phyloP scores from a whole-genome alignment of 2,113 vertebrate genomes.

The Antidorcas marsupialis region DNA sequence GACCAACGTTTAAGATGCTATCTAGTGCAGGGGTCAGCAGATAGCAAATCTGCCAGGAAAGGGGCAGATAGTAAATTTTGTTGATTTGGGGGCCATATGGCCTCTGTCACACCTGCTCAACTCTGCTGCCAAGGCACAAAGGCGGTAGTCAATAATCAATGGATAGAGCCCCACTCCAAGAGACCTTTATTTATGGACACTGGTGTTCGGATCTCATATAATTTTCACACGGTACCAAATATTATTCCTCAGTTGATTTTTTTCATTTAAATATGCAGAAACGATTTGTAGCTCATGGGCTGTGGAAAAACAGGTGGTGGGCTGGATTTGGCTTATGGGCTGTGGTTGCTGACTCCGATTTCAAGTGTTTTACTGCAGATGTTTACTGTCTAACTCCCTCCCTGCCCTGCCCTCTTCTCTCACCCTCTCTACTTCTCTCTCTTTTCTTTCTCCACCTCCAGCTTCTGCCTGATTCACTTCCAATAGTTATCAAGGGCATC shows the following conservation, averaged over 20 bases:
- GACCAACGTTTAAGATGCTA: neutral
- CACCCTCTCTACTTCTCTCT: neutral
- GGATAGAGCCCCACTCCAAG: neutral
- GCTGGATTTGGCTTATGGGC: neutral
- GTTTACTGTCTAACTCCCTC: neutral
- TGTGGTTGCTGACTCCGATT: neutral
- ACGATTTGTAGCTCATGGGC: neutral
- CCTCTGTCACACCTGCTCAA: neutral
- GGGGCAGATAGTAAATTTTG: neutral
- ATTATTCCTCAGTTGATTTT: neutral
- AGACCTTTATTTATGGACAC: neutral
- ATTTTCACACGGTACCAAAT: neutral
- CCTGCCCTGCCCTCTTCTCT: neutral
- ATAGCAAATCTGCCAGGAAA: neutral
- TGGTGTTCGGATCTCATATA: neutral
- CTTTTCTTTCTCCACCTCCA: neutral
- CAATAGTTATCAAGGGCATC: neutral
- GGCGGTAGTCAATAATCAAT: neutral
- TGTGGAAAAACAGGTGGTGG: neutral
- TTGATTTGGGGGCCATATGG: neutral
- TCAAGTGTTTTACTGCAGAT: neutral
- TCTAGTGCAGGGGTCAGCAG: neutral
- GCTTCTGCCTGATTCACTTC: neutral
- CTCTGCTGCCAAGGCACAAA: rapidly evolving
- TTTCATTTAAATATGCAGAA: neutral